Conservation (phyloP, 2,888 invertebrate genomes). For the Prosapia bicincta region DNA sequence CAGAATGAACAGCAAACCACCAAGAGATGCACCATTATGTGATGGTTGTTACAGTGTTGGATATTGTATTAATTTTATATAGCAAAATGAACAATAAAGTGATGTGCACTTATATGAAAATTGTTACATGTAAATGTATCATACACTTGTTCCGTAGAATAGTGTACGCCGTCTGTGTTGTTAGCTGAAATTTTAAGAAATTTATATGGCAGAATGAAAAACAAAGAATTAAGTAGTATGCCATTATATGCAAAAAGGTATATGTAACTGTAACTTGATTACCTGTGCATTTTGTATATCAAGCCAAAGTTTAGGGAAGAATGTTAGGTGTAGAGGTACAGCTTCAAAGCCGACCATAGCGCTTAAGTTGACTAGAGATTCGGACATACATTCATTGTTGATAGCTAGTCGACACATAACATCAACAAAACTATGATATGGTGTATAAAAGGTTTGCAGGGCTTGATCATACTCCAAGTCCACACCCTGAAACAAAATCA, state of each 20-base stretch:
- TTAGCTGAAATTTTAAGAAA: no score
- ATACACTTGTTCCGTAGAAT: no score
- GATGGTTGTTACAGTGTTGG: no score
- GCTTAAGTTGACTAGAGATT: constrained; percentile 79
- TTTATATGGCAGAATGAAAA: no score
- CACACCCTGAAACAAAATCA: constrained; percentile 59
- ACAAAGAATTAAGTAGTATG: no score
- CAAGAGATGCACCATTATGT: no score
- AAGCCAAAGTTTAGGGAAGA: constrained; percentile 89
- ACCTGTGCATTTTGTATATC: constrained; percentile 78
- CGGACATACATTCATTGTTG: constrained; percentile 81
- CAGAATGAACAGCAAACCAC: no score
- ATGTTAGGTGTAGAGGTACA: constrained; percentile 80
- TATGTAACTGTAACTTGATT: constrained; percentile 37
- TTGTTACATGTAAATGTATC: no score
- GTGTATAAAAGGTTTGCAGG: constrained; percentile 72
- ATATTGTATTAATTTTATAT: no score
- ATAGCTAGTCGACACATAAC: constrained; percentile 83
- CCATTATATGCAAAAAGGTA: background rate
- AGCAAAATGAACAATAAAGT: no score
- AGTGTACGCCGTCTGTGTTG: no score
- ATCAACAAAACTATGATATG: constrained; percentile 89
- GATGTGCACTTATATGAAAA: no score
- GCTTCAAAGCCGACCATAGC: constrained; percentile 89
- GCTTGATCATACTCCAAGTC: constrained; percentile 76